Base-by-base conservation (phyloP, 2,888 invertebrate species). In the Danaus chrysippus region DNA sequence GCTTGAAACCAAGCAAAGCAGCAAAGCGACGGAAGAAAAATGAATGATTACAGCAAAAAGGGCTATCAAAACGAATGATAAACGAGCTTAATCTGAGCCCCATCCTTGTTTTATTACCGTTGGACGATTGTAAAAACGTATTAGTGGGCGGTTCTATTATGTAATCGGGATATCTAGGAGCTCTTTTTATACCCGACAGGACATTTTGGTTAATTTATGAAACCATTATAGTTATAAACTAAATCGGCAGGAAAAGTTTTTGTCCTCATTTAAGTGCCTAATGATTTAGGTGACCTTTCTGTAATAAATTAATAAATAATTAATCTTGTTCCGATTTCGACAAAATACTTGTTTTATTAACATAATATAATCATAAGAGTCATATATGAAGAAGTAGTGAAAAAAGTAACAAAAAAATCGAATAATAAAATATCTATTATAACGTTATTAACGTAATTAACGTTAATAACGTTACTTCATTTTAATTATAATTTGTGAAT, bases 21-120 rank as follows among this genome's bases (percentile, higher is more conserved):
- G 86, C 86, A 86, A 86, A 86, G 23, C 84, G 85, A 85, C 84
- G 84, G 89, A 88, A 87, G 88, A 89, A 87, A 90, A 91, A 90
- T 91, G 90, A 91, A 89, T 88, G 90, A 91, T 91, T 89, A 88
- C 86, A 80, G 87, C 89, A 90, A 90, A 89, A 90, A 90, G 83
- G 87, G 87, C 88, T 84, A 89, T 91, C 89, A 89, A 84, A 87
- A 86, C 86, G 88, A 87, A 89, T 91, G 90, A 91, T 91, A 87
- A 88, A 91, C 86, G 90, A 89, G 84, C 86, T 87, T 89, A 90
- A 90, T 89, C 87, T 86, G 76, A 80, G 83, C 78, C 82, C 86
- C 82, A 85, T 89, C 88, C 85, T 84, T 87, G 89, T 89, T 91
- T 90, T 90, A 90, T 90, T 89, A 84, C 87, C 83, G 73, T 73